Evolutionary conservation across 2,113 vertebrate genomes (phyloP).

Genomic region (Lampris incognitus): DNA sequence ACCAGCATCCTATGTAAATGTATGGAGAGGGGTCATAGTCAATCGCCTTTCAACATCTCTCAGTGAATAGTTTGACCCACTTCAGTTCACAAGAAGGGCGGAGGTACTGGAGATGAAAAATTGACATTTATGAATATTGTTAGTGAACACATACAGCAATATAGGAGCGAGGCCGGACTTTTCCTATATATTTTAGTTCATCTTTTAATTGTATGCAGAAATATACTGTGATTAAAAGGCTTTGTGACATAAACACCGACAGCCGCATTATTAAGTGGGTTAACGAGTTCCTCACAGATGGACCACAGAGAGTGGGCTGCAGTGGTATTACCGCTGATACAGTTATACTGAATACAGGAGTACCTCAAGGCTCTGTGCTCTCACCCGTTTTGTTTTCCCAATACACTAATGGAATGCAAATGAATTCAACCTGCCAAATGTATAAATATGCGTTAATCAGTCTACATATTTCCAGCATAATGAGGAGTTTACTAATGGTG

Average conservation of each 20-base stretch:
- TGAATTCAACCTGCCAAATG: no score
- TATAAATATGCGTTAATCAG: no score
- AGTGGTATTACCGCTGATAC: no score
- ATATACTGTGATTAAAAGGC: not conserved
- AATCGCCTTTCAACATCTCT: constrained; percentile 11
- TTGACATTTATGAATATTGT: not conserved
- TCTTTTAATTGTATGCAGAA: not conserved
- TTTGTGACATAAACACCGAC: not conserved
- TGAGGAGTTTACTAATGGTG: no score
- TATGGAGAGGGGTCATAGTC: constrained; percentile 21
- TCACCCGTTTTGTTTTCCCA: no score
- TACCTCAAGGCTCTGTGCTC: no score
- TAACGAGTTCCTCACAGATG: no score
- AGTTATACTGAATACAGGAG: no score
- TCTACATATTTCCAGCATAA: no score
- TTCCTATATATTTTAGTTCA: not conserved
- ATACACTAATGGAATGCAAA: no score
- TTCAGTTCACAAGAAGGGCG: not conserved
- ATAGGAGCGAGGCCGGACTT: not conserved
- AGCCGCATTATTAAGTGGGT: not conserved
- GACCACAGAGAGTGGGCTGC: no score
- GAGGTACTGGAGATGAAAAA: constrained; percentile 2
- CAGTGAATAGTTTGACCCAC: not conserved
- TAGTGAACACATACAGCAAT: not conserved
- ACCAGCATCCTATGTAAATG: constrained; percentile 13